Percentiles rank a stretch among this genome's conserved stretches.
phyloP scores from a whole-genome alignment of 1,140 invertebrate species.

The Thaumetopoea pityocampa region DNA sequence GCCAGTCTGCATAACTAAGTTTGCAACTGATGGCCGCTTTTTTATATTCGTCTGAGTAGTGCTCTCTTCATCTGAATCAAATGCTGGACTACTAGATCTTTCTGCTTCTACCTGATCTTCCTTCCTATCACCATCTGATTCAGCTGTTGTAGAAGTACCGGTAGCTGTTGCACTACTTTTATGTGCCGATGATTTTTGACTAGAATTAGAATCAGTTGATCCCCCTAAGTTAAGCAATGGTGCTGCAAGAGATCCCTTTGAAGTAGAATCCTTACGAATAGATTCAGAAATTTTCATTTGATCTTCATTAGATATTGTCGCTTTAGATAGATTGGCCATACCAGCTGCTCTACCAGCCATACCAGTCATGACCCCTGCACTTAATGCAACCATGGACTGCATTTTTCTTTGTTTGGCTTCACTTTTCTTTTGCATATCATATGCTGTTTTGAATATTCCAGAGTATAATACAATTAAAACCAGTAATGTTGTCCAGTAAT shows the following conservation, averaged over 20 bases:
- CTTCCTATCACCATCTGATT: slow-evolving; percentile 73
- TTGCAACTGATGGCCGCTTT: slow-evolving; percentile 79
- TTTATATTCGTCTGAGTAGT: slow-evolving; percentile 71
- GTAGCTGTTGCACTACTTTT: slow-evolving; percentile 77
- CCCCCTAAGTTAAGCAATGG: slow-evolving; percentile 60
- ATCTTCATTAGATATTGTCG: slow-evolving; percentile 83
- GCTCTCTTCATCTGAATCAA: slow-evolving; percentile 96
- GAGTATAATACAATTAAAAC: slow-evolving; percentile 96
- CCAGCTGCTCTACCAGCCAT: slow-evolving; percentile 92
- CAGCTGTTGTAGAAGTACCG: slow-evolving; percentile 76
- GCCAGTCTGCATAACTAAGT: slow-evolving; percentile 79
- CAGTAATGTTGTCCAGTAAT: slow-evolving; percentile 97
- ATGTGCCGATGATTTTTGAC: slow-evolving; percentile 79
- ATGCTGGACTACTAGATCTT: slow-evolving; percentile 94
- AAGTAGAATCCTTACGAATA: slow-evolving; percentile 55
- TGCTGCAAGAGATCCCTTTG: slow-evolving; percentile 62
- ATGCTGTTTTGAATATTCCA: slow-evolving; percentile 98
- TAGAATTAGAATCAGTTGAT: slow-evolving; percentile 77
- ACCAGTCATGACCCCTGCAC: slow-evolving; percentile 90
- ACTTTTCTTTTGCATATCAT: slow-evolving; percentile 98
- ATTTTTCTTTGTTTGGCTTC: slow-evolving; percentile 96
- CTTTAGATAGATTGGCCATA: slow-evolving; percentile 86
- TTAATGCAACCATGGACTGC: slow-evolving; percentile 94
- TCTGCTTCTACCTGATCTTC: slow-evolving; percentile 85
- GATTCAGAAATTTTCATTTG: slow-evolving; percentile 77